Evolutionary conservation across 2,113 vertebrate species (phyloP).

Genomic region (Okapia johnstoni): DNA sequence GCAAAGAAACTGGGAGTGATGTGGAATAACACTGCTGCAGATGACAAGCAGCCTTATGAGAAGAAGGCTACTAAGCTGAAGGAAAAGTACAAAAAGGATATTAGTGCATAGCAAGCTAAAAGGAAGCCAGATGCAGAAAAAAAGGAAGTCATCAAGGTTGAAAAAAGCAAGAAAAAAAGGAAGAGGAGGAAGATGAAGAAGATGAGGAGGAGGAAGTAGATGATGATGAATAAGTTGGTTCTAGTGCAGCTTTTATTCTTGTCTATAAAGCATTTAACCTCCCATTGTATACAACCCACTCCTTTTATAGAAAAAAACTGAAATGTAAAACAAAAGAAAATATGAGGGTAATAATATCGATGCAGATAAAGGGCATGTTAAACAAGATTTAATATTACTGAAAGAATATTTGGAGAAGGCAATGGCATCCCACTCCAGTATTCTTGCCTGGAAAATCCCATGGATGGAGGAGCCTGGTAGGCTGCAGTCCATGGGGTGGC

Average conservation of each 20-base stretch:
- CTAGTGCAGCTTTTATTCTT: background rate
- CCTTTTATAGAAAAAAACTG: background rate
- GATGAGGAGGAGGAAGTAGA: background rate
- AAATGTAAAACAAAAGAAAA: background rate
- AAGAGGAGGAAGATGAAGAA: background rate
- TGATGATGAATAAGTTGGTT: background rate
- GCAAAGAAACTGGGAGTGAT: background rate
- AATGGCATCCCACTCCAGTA: too few relatives aligned
- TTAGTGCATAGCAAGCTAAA: background rate
- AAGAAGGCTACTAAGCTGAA: background rate
- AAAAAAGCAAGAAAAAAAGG: background rate
- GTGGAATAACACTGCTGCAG: background rate
- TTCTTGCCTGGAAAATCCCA: too few relatives aligned
- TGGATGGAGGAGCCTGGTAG: too few relatives aligned
- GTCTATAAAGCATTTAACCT: background rate
- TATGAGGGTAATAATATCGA: background rate
- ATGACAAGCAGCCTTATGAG: background rate
- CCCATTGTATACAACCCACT: background rate
- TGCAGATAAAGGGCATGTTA: background rate
- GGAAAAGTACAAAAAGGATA: background rate
- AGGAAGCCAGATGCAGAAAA: background rate
- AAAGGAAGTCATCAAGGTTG: background rate
- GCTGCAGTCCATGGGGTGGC: too few relatives aligned
- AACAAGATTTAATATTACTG: background rate
- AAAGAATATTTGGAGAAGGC: background rate